Evolutionary conservation across 2,113 vertebrate genomes (phyloP), one percentile per base, ranked within the genome.

Genomic region (Lophura nycthemera): DNA sequence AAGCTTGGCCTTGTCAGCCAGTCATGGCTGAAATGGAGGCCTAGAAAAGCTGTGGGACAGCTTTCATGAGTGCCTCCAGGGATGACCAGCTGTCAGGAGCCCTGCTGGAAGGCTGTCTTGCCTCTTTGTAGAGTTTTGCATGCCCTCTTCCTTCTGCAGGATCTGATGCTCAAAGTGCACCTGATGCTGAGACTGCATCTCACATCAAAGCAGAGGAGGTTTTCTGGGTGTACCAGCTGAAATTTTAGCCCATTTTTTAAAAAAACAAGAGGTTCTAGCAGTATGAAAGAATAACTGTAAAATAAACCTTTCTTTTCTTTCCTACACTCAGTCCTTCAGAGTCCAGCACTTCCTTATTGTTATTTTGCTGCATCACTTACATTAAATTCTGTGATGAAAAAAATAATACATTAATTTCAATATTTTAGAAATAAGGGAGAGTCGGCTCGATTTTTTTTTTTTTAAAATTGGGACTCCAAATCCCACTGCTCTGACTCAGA

Each of bases 401-500:
- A 81, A 43, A 91, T 24, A 50, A 24, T 50, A 50, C 22, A 42
- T 80, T 83, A 85, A 65, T 80, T 95, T 69, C 66, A 84, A n/a
- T 57, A 25, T 63, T 94, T 75, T 36, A 54, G 83, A 91, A 91
- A 36, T 19, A 43, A 78, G 42, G 52, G 76, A 88, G 38, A 84
- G n/a, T 48, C 27, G 74, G 11, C 9, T 89, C n/a, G 15, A 1
- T 80, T 38, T 71, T 73, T 70, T 17, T 71, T 52, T 77, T 74
- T 74, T 77, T 52, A 20, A 15, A 69, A 61, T 83, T 18, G 57
- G 76, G 61, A 88, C 85, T 91, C 36, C 13, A 38, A 77, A 48
- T 82, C 91, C 70, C 61, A 21, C 34, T 15, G 29, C 36, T 91
- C 47, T 97, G 85, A 81, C 61, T 95, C 72, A 93, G 77, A 89